Base-by-base conservation (phyloP, 2,113 vertebrate genomes). In the Paramormyrops kingsleyae region DNA sequence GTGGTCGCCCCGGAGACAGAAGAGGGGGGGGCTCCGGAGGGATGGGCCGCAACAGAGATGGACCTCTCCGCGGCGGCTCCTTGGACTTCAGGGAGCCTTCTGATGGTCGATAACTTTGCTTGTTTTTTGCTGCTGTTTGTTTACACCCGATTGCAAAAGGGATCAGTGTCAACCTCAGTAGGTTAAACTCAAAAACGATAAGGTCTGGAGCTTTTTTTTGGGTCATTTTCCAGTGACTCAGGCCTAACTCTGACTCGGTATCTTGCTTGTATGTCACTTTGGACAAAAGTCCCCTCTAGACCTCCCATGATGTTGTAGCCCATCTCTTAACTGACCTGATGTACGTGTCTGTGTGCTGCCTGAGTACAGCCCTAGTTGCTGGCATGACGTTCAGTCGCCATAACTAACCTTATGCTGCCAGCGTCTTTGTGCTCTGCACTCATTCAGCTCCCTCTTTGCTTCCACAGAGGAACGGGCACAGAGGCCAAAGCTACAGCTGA, bases 51-150 rank as follows among this genome's bases (percentile, higher is more conserved):
- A 99, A 95, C 94, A 96, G 98, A 95, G 98, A 99, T 0, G 97
- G 95, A 52, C 97, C 97, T 84, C 97, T 97, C 0, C 98, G 97
- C 0, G 97, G 96, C 2, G 94, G 95, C 92, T 91, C 93, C 83
- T 95, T 96, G 95, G 98, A 99, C 94, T 99, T 99, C 95, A 97
- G 97, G 96, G 99, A 99, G 96, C 98, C 98, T 5, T 98, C 99
- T 96, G 99, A 99, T 94, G 99, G 99, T 99, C 92, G 92, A 44
- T 0, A 0, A 27, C 88, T 62, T 90, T 90, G 13, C 42, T 87
- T 74, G 27, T 87, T 90, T 90, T 13, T 70, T 50, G 17, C 5
- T 1, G 19, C 39, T 35, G 46, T 24, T 46, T 27, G 19, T 87
- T 50, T 17, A 13, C 49, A 24, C 24, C 7, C 31, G 7, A 24